phyloP scores from a whole-genome alignment of 2,113 vertebrate genomes.

The Onychorhynchus coronatus region DNA sequence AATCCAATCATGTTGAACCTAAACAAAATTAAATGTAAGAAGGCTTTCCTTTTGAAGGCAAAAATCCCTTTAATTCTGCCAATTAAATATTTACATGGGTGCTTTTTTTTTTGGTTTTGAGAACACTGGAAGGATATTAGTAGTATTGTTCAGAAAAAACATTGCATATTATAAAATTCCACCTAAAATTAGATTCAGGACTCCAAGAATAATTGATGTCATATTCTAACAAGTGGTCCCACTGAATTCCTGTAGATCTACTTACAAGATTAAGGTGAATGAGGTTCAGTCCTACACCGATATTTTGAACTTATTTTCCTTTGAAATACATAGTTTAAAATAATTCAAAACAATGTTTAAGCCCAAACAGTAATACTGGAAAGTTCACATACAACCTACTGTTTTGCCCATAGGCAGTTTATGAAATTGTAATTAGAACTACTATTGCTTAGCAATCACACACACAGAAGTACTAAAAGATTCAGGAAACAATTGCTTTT shows the following conservation, averaged over 20 bases:
- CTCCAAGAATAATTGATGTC: not conserved
- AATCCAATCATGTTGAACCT: not conserved
- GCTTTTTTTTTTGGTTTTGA: not conserved
- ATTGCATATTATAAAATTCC: not conserved
- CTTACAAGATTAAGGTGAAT: not conserved
- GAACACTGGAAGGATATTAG: not conserved
- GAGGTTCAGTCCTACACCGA: not conserved
- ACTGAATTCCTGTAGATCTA: not conserved
- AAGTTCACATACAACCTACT: not conserved
- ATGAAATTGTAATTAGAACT: slow-evolving; percentile 20
- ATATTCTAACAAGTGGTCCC: not conserved
- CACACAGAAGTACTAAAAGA: slow-evolving; percentile 20
- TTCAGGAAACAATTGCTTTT: slow-evolving; percentile 52
- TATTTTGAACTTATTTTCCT: not conserved
- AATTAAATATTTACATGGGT: not conserved
- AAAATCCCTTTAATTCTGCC: not conserved
- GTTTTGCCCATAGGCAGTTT: slow-evolving; percentile 27
- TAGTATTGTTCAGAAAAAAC: not conserved
- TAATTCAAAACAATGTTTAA: not conserved
- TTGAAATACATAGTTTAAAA: slow-evolving; percentile 5
- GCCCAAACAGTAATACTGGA: not conserved
- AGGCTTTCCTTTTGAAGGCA: not conserved
- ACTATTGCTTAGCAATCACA: slow-evolving; percentile 49
- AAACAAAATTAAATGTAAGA: not conserved
- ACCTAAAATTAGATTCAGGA: not conserved